Evolutionary conservation across 1,140 invertebrate species (phyloP).

Genomic region (Trichonephila clavipes): DNA sequence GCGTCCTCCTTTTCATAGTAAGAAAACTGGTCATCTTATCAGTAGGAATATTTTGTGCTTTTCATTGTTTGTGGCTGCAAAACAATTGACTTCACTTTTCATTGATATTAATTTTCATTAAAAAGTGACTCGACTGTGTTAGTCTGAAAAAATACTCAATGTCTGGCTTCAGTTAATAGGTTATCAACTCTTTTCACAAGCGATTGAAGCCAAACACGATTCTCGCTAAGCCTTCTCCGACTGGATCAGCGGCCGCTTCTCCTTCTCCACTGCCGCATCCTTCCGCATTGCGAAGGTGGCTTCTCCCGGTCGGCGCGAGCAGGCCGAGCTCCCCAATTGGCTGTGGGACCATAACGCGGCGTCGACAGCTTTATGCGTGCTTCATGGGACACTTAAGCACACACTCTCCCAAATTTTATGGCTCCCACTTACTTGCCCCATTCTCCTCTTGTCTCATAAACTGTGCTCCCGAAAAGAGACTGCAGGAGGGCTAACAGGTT

Average conservation of each 20-base stretch:
- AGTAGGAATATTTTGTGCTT: too few relatives aligned
- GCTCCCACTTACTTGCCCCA: slow-evolving; percentile 72
- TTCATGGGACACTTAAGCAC: slow-evolving; percentile 69
- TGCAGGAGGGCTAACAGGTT: slow-evolving; percentile 70
- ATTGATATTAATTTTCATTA: too few relatives aligned
- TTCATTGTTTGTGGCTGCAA: too few relatives aligned
- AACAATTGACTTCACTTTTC: too few relatives aligned
- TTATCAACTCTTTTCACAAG: too few relatives aligned
- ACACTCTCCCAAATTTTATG: slow-evolving; percentile 72
- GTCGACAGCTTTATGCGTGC: slow-evolving; percentile 73
- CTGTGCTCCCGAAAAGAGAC: slow-evolving; percentile 57
- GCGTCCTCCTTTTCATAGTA: too few relatives aligned
- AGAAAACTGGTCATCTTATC: too few relatives aligned
- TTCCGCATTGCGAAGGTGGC: slow-evolving; percentile 30
- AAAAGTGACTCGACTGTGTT: too few relatives aligned
- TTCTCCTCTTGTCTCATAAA: slow-evolving; percentile 72
- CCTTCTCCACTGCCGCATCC: not conserved
- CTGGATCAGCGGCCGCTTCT: not conserved
- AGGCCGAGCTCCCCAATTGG: slow-evolving; percentile 2
- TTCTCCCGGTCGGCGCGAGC: not conserved
- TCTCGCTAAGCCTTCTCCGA: not conserved
- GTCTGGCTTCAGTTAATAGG: too few relatives aligned
- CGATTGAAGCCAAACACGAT: too few relatives aligned
- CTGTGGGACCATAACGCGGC: slow-evolving; percentile 7
- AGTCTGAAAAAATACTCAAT: too few relatives aligned